Evolutionary conservation across 1,140 invertebrate species (phyloP).

Genomic region (Nymphalis io): DNA sequence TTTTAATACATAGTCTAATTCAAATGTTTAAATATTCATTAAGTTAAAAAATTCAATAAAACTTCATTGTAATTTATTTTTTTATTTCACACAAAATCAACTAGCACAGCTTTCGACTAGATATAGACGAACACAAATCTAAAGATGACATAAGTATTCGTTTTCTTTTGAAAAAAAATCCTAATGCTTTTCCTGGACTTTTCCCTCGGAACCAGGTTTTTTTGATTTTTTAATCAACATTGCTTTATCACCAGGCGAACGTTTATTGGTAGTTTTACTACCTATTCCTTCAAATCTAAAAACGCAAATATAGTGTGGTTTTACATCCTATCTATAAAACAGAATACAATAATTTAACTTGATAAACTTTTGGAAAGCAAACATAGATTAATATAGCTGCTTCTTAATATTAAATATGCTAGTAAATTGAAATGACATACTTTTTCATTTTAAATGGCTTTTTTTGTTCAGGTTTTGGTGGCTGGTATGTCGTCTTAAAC

Average conservation of each 20-base stretch:
- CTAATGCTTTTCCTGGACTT: not conserved
- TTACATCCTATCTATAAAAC: no score
- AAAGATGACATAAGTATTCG: no score
- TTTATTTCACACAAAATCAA: constrained; percentile 4
- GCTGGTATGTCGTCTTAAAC: constrained; percentile 68
- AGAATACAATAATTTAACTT: no score
- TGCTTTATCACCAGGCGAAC: constrained; percentile 55
- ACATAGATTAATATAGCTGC: no score
- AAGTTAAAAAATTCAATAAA: constrained; percentile 2
- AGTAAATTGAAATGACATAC: no score
- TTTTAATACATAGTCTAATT: not conserved
- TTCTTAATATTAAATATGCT: no score
- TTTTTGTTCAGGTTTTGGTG: constrained; percentile 65
- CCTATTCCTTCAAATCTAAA: constrained; percentile 60
- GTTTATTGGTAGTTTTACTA: constrained; percentile 55
- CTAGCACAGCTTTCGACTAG: no score
- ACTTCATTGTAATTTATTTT: not conserved
- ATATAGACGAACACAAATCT: no score
- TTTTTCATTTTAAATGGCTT: constrained; percentile 76
- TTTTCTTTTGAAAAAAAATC: not conserved
- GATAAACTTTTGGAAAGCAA: no score
- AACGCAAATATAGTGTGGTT: not conserved
- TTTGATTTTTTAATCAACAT: constrained; percentile 50
- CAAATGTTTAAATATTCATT: constrained; percentile 4
- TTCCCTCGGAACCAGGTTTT: not conserved